Evolutionary conservation across 2,888 invertebrate genomes (phyloP).

Genomic region (Apamea epomidion): DNA sequence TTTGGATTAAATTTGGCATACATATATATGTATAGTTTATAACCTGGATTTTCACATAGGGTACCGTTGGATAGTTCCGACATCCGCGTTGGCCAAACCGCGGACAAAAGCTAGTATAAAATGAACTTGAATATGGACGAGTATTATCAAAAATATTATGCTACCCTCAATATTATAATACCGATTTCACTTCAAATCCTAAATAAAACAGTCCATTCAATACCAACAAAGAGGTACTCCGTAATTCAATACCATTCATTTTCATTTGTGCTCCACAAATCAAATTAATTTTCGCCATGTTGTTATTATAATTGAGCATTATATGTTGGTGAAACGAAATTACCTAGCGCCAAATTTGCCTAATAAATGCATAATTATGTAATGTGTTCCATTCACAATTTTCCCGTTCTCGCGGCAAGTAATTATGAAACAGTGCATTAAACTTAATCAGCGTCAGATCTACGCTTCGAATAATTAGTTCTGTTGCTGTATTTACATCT

Average conservation of each 20-base stretch:
- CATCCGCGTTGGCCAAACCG: background rate
- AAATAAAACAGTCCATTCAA: constrained; percentile 23
- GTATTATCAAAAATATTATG: constrained; percentile 2
- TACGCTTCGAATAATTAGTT: constrained; percentile 36
- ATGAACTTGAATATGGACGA: background rate
- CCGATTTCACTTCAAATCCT: background rate
- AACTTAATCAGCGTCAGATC: constrained; percentile 48
- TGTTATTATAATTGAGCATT: constrained; percentile 56
- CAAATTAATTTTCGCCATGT: constrained; percentile 52
- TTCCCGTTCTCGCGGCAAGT: constrained; percentile 37
- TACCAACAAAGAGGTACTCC: constrained; percentile 31
- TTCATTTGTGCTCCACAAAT: constrained; percentile 41
- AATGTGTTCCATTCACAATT: constrained; percentile 47
- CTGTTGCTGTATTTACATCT: constrained; percentile 1
- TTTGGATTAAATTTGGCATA: too few species aligned
- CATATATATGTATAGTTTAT: too few species aligned
- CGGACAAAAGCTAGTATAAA: background rate
- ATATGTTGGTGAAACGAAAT: constrained; percentile 51
- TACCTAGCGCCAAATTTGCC: constrained; percentile 49
- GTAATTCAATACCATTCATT: constrained; percentile 41
- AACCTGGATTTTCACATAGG: background rate
- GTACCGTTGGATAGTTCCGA: background rate
- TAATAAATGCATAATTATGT: constrained; percentile 59
- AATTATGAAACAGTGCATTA: constrained; percentile 47
- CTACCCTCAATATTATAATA: background rate